Base-by-base conservation (phyloP, 2,888 invertebrate genomes). In the Polymixis lichenea region DNA sequence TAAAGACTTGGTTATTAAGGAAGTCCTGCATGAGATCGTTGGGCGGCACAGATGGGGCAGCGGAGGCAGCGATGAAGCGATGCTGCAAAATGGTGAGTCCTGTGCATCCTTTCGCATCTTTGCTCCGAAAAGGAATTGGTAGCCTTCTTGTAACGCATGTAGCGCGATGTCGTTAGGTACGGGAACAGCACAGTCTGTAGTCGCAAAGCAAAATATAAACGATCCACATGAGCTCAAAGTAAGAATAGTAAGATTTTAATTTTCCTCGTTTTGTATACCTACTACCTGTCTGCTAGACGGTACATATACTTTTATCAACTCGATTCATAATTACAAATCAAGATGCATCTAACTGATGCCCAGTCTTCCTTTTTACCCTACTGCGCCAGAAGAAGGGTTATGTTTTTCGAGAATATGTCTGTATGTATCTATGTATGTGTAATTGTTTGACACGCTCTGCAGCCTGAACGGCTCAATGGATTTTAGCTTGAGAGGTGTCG, bases 181-280 rank as follows among this genome's bases (percentile, higher is more conserved):
- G 28, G 2, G 2, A 32, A 25, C n/a, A 22, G 17, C 6, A 7
- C 7, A 7, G 11, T 38, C n/a, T 9, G 8, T 8, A 28, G n/a
- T 6, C 2, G 22, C 4, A 43, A 77, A 38, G 13, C 28, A 56
- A 77, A 71, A 46, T 75, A 43, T 43, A 66, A 75, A 32, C n/a
- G 17, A 19, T 28, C 46, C 9, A 51, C 1, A 56, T 17, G 43
- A 38, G 1, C 13, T 53, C 28, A 76, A 49, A 58, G 19, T 11
- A 8, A 38, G 22, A 51, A 25, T 6, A 19, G 66, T 51, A 28
- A 6, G 1, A 4, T 13, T 74, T 46, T 55, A 9, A 49, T 25
- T 38, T 28, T 46, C 11, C 15, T 28, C 4, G 0, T 51, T 76
- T 64, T 66, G 6, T 2, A 22, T 19, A 46, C 11, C 9, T 43